phyloP scores from a whole-genome alignment of 2,888 invertebrate species.

The Agonopterix heracliana region DNA sequence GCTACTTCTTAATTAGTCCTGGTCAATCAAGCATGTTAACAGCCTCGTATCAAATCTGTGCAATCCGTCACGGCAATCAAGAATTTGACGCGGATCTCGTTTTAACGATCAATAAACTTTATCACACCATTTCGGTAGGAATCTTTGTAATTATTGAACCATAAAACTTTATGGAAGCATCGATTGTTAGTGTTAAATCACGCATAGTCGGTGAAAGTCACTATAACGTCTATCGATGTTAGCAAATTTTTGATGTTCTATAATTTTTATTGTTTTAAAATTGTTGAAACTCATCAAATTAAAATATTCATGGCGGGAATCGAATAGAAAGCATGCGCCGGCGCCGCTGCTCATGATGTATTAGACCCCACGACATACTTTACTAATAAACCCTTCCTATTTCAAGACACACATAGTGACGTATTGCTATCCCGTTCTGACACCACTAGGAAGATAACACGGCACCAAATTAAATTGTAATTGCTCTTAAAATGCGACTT shows the following conservation, averaged over 20 bases:
- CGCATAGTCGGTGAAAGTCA: constrained; percentile 42
- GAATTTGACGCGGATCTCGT: constrained; percentile 53
- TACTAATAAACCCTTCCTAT: constrained; percentile 59
- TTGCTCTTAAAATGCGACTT: constrained; percentile 1
- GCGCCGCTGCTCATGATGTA: constrained; percentile 63
- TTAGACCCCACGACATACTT: constrained; percentile 58
- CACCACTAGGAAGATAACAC: not conserved
- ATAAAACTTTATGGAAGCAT: constrained; percentile 52
- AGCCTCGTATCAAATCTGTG: constrained; percentile 45
- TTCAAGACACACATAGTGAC: constrained; percentile 36
- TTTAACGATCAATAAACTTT: constrained; percentile 68
- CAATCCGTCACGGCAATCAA: constrained; percentile 55
- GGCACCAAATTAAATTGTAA: not conserved
- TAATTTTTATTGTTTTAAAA: constrained; percentile 1
- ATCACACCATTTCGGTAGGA: constrained; percentile 69
- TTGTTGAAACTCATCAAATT: constrained; percentile 29
- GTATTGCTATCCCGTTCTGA: constrained; percentile 41
- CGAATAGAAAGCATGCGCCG: constrained; percentile 52
- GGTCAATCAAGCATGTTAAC: constrained; percentile 52
- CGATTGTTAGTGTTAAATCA: constrained; percentile 43
- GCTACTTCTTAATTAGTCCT: constrained; percentile 65
- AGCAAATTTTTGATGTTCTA: constrained; percentile 5
- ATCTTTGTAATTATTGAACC: constrained; percentile 54
- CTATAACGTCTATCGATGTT: constrained; percentile 22
- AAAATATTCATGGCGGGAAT: constrained; percentile 46